Percentiles rank a stretch among this genome's conserved stretches.
These are phyloP conservation scores for Microplitis mediator DNA, from an alignment of 1,140 invertebrate genomes.

Conservation along the genomic window DNA sequence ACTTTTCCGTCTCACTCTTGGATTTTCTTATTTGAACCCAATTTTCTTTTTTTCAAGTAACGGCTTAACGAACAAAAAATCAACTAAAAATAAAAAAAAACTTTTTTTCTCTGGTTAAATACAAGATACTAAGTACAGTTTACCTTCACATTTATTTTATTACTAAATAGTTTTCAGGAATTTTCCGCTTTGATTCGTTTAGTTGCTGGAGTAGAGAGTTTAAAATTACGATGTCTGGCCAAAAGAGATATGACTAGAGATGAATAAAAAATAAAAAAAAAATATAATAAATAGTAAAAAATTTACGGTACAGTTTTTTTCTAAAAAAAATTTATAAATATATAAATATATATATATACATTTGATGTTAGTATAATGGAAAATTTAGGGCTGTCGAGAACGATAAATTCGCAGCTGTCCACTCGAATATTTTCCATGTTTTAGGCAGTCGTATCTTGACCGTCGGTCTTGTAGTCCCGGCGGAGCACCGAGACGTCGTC, in stretches of 20 bases:
- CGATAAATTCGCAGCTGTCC: conserved; percentile 61
- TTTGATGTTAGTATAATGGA: conserved; percentile 55
- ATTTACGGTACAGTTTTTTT: conserved; percentile 19
- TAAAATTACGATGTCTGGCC: not conserved
- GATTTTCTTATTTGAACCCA: conserved; percentile 10
- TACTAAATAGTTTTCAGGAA: not conserved
- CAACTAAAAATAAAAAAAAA: too few species aligned
- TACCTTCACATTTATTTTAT: not conserved
- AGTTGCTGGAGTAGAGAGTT: too few species aligned
- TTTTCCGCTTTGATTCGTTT: too few species aligned
- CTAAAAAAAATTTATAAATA: not conserved
- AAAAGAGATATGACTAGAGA: not conserved
- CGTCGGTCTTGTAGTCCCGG: conserved; percentile 35
- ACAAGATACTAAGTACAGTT: not conserved
- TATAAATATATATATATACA: conserved; percentile 22
- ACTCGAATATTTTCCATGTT: conserved; percentile 62
- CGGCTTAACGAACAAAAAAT: not conserved
- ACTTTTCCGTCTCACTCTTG: conserved; percentile 37
- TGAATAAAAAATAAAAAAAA: not conserved
- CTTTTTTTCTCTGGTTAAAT: too few species aligned
- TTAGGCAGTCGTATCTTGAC: conserved; percentile 60
- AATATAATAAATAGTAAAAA: not conserved
- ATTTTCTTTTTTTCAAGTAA: conserved; percentile 11
- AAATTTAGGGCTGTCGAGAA: conserved; percentile 56
- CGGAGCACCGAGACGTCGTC: conserved; percentile 44